Evolutionary conservation across 2,888 invertebrate genomes (phyloP).

Genomic region (Lomographa bimaculata): DNA sequence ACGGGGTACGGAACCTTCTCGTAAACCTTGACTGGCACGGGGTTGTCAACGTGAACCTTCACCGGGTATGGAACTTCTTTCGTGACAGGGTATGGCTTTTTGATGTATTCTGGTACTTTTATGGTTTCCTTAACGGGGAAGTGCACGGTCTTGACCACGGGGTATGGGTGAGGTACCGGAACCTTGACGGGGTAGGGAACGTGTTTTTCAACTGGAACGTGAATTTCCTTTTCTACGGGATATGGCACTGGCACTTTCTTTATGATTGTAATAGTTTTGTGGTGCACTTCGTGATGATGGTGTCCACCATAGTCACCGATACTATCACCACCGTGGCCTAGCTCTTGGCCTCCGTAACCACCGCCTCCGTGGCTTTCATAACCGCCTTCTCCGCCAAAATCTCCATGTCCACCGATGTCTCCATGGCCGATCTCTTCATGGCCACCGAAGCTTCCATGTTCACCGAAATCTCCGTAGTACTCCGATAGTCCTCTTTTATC

Average conservation of each 20-base stretch:
- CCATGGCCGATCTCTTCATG: conserved; percentile 37
- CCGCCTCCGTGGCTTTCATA: conserved; percentile 33
- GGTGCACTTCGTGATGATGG: conserved; percentile 71
- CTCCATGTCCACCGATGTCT: conserved; percentile 45
- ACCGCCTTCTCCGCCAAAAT: conserved; percentile 39
- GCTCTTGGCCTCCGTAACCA: conserved; percentile 32
- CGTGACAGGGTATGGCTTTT: conserved; percentile 87
- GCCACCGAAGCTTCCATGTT: conserved; percentile 43
- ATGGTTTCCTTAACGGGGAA: conserved; percentile 86
- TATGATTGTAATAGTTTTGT: conserved; percentile 86
- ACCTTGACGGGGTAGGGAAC: conserved; percentile 87
- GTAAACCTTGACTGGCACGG: conserved; percentile 85
- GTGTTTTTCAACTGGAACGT: conserved; percentile 87
- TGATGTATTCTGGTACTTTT: conserved; percentile 87
- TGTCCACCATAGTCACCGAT: conserved; percentile 38
- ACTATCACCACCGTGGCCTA: conserved; percentile 39
- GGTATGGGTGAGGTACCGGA: conserved; percentile 87
- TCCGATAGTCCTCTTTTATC: conserved; percentile 82
- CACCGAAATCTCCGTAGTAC: conserved; percentile 70
- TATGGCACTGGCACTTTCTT: conserved; percentile 90
- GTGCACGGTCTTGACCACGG: conserved; percentile 87
- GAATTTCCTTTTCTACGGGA: conserved; percentile 88
- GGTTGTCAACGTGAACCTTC: conserved; percentile 86
- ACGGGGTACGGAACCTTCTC: conserved; percentile 88
- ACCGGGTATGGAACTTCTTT: conserved; percentile 87